phyloP scores from a whole-genome alignment of 2,113 vertebrate genomes.

The Elachura formosa region DNA sequence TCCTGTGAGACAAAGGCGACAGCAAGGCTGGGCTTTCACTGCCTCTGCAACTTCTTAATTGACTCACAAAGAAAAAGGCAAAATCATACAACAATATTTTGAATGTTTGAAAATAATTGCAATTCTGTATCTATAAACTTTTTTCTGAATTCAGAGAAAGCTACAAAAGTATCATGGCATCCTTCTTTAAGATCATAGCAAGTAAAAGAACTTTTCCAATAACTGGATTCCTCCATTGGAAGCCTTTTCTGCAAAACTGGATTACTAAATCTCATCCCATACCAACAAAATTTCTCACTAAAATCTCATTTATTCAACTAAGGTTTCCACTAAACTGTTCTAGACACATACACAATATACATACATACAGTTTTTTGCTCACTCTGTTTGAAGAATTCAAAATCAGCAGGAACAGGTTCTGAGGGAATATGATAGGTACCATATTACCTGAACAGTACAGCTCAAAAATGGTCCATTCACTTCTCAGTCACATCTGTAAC shows the following conservation, averaged over 20 bases:
- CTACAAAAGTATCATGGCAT: neutral
- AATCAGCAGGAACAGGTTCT: neutral
- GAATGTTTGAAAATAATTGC: neutral
- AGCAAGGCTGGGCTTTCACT: neutral
- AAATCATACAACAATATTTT: neutral
- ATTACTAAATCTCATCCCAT: neutral
- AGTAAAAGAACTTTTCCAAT: neutral
- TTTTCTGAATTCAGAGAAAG: neutral
- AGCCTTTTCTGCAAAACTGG: neutral
- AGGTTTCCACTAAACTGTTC: neutral
- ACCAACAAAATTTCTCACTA: neutral
- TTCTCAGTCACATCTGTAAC: neutral
- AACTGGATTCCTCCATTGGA: neutral
- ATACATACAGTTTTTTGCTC: neutral
- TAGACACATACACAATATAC: neutral
- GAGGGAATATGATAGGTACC: neutral
- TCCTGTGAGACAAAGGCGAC: fast-evolving
- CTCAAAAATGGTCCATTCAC: neutral
- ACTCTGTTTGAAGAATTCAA: neutral
- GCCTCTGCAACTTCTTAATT: neutral
- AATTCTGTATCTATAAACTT: neutral
- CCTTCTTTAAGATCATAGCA: neutral
- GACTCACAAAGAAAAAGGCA: neutral
- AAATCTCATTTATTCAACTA: neutral
- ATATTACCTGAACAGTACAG: neutral